A percentile compares a stretch with the other conserved stretches of the same genome.
These are phyloP conservation scores for Poecile montanus DNA, from an alignment of 2,797 vertebrate genomes.

Conservation along the genomic window DNA sequence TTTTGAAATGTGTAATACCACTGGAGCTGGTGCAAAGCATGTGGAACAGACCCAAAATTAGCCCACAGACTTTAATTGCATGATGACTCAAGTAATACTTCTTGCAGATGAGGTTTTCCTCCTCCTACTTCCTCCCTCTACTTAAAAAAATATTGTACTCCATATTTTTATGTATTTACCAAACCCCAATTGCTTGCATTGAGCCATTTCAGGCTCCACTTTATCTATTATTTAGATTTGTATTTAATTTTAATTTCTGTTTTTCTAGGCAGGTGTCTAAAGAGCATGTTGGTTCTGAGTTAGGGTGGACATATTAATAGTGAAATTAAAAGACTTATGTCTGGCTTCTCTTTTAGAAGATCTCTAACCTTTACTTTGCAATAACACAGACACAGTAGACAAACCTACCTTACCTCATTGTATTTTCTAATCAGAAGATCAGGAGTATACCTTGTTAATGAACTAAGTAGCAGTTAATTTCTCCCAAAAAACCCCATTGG, in stretches of 20 bases:
- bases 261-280: neutral
- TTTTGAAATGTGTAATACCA: neutral
- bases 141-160: neutral
- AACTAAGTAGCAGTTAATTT: neutral
- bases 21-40: neutral
- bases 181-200: neutral
- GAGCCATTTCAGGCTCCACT: neutral
- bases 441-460: neutral
- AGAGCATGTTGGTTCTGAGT: neutral
- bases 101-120: neutral
- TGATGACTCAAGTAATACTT: neutral
- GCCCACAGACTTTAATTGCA: slow-evolving; percentile 2
- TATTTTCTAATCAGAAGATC: neutral
- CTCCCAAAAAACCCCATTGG: neutral
- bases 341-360: neutral
- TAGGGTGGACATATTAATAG: rapidly evolving
- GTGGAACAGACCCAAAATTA: slow-evolving; percentile 20
- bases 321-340: neutral
- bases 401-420: rapidly evolving
- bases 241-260: neutral
- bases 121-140: neutral
- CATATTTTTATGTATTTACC: neutral
- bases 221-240: neutral
- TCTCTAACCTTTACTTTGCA: neutral
- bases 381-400: neutral